Evolutionary conservation across 1,140 invertebrate species (phyloP).

Genomic region (Brachionus rotundiformis): DNA sequence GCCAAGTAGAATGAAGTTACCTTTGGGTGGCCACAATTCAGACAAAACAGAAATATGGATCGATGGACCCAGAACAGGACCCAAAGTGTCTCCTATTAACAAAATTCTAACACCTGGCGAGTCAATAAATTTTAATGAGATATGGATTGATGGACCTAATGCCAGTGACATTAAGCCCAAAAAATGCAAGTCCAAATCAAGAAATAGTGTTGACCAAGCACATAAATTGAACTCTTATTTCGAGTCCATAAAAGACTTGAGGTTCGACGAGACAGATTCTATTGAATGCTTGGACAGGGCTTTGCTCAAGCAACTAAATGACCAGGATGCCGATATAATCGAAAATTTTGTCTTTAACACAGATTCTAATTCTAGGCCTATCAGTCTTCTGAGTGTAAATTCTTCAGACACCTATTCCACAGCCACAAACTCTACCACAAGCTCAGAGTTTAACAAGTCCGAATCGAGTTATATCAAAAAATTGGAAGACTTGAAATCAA

Average conservation of each 20-base stretch:
- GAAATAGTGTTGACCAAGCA: neutral
- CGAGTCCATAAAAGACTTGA: neutral
- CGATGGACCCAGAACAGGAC: slow-evolving; percentile 17
- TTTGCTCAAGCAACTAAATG: slow-evolving; percentile 6
- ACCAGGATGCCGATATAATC: slow-evolving; percentile 31
- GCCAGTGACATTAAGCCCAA: neutral
- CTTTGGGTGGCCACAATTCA: neutral
- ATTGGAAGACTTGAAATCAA: slow-evolving; percentile 40
- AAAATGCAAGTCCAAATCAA: neutral
- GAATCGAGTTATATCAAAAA: slow-evolving; percentile 36
- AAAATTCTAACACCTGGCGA: slow-evolving; percentile 6
- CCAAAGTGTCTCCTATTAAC: neutral
- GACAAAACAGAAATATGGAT: slow-evolving; percentile 32
- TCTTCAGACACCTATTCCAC: slow-evolving; percentile 15
- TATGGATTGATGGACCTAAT: slow-evolving; percentile 50
- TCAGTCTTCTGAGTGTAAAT: slow-evolving; percentile 46
- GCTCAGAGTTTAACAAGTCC: neutral
- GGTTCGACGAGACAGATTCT: neutral
- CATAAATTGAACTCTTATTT: slow-evolving; percentile 9
- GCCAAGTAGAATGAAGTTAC: neutral
- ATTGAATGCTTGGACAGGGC: slow-evolving; percentile 15
- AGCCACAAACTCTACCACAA: slow-evolving; percentile 25
- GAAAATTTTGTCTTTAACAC: slow-evolving; percentile 24
- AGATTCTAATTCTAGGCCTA: slow-evolving; percentile 35
- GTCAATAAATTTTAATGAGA: slow-evolving; percentile 41